Evolutionary conservation across 1,140 invertebrate species (phyloP), one percentile per base, ranked within the genome.

Genomic region (Drosophila tsacasi): DNA sequence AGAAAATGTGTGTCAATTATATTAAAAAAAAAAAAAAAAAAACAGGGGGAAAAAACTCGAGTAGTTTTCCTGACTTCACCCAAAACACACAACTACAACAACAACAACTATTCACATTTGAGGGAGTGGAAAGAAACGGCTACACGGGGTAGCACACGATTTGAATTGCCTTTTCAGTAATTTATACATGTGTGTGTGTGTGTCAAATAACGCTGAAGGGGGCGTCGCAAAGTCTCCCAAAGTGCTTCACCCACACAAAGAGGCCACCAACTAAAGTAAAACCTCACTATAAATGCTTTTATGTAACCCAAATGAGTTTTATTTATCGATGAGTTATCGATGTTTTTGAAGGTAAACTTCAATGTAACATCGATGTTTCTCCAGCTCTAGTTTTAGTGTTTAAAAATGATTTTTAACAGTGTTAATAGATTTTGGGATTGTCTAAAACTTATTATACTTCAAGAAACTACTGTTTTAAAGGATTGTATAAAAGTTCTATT

Each of bases 1-100:
- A 83, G 83, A 87, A 84, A 89, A 87, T 89, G 83, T 87, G 81
- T 87, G 83, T 87, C 83, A 87, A 87, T 89, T 87, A 89, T 74
- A 89, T 89, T 80, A 81, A 72, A 81, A 83, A 83, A 59, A 64
- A 61, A 79, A 47, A 66, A 54, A 32, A 9, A 61, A 79, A 47
- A 66, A 54, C 10, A 9, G 17, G 1, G 65, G 55, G 9, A n/a
- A 58, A 58, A 65, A 79, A 81, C 59, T 66, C 67, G 55, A 71
- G 76, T 79, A 89, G 79, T 87, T 86, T 87, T 89, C 84, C 83
- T 75, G 73, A 89, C 83, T 87, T 75, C 62, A 81, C 60, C 69
- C 59, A 60, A 59, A 61, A 69, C 67, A 68, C 46, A 62, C 47
- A 67, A 12, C 64, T 25, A 65, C 47, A 52, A 37, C 44, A 61